Percentiles rank a stretch among this genome's conserved stretches.
phyloP scores from a whole-genome alignment of 1,140 invertebrate species.

The Drosophila equinoxialis region DNA sequence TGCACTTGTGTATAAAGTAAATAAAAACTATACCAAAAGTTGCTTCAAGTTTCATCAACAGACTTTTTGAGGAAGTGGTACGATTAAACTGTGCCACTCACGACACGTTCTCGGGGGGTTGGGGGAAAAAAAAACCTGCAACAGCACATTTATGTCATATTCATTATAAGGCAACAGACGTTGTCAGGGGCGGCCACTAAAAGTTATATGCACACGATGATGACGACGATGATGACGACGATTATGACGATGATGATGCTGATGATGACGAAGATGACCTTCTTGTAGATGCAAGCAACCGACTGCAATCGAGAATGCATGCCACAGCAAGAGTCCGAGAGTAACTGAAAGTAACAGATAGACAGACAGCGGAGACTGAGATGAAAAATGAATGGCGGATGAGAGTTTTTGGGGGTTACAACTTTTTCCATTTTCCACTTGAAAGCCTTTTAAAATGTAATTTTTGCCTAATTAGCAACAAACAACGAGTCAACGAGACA shows the following conservation, averaged over 20 bases:
- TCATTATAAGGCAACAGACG: constrained; percentile 51
- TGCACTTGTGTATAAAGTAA: not conserved
- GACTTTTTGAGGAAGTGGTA: not conserved
- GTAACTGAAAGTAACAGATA: not conserved
- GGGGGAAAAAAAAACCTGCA: constrained; percentile 15
- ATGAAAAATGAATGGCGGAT: constrained; percentile 5
- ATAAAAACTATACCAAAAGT: not conserved
- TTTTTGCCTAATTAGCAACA: constrained; percentile 81
- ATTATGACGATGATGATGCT: constrained; percentile 42
- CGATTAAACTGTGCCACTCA: not conserved
- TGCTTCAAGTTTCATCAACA: not conserved
- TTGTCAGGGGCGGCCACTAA: constrained; percentile 44
- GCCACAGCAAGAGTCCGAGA: not conserved
- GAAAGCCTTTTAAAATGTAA: constrained; percentile 77
- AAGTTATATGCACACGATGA: constrained; percentile 62
- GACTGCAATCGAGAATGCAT: constrained; percentile 11
- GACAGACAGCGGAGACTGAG: constrained; percentile 13
- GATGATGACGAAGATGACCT: constrained; percentile 51
- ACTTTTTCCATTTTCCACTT: constrained; percentile 78
- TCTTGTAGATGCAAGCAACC: constrained; percentile 29
- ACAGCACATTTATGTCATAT: constrained; percentile 60
- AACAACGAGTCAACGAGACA: constrained; percentile 51
- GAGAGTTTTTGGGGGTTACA: constrained; percentile 30
- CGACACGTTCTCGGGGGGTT: not conserved
- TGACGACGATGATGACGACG: constrained; percentile 26